Evolutionary conservation across 2,888 invertebrate genomes (phyloP), one percentile per base, ranked within the genome.

Genomic region (Tortricodes alternella): DNA sequence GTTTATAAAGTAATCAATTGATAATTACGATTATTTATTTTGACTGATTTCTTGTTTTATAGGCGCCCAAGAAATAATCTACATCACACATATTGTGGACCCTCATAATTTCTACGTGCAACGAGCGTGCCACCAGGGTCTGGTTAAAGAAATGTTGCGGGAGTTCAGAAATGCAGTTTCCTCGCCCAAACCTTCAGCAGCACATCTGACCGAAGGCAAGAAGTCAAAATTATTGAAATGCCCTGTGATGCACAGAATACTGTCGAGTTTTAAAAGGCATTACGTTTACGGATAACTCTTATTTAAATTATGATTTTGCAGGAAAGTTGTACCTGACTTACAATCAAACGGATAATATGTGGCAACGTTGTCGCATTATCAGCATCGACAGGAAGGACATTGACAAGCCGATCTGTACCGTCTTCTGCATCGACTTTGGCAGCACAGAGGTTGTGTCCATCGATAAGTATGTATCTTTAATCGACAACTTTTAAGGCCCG

Each of bases 351-450:
- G 92, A 93, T 65, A 85, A 91, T 16, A 79, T 85, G 63, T 96
- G 95, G 96, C 93, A 93, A 68, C 92, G 96, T 51, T 94, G 93
- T 7, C 85, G 92, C 43, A 80, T 95, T 0, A 71, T 81, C 18
- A 73, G 68, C 58, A 68, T 86, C 23, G 82, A 84, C 41, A 76
- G 69, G 34, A 68, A 68, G 55, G 68, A 79, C 39, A 9, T 69
- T 0, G 64, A 71, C 1, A 73, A 84, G 2, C 77, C 83, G 0
- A 61, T 72, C 0, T 92, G 91, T 65, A 84, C 90, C 19, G 91
- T 95, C 2, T 92, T 92, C 65, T 92, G 93, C 62, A 82, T 95
- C 15, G 95, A 96, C 75, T 92, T 92, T 64, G 96, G 95, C 1
- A 86, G 91, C 64, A 82, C 77, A 0, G 90, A 92, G 56, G 67